Base-by-base conservation (phyloP, 2,888 invertebrate genomes). In the Eristalis intricaria region DNA sequence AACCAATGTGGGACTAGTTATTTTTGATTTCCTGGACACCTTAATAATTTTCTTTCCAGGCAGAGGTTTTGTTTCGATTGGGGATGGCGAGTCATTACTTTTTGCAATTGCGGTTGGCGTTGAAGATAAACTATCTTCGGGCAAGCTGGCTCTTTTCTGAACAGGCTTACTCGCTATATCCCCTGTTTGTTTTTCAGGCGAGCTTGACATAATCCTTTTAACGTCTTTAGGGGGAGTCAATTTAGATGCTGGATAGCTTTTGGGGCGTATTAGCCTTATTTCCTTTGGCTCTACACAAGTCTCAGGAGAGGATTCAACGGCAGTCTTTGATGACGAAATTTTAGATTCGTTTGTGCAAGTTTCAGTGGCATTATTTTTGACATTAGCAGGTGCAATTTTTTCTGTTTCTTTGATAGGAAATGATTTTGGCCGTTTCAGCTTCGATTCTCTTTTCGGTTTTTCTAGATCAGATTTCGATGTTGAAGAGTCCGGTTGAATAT, bases 211-310 rank as follows among this genome's bases (percentile, higher is more conserved):
- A 22, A 79, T 90, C 58, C 91, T 91, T 29, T 91, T 91, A 1
- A 91, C 63, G n/a, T 93, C 93, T 63, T 93, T 93, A 13, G 93
- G 92, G 19, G 92, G 91, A 2, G 91, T 89, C 7, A 93, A 70
- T 81, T 93, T 93, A 22, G 93, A 91, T 77, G 92, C 94, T 10
- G 95, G 95, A 90, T 95, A 95, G 90, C 95, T 95, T 90, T 94
- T 95, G 7, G 95, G 95, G 56, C 95, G 93, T 58, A 92, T 91
- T 60, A 95, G 91, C 10, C 91, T 90, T 74, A 91, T 91, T 56
- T 92, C 92, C 0, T 91, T 90, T 1, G 89, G 65, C 11, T 82
- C 84, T 1, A 69, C 32, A 35, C 70, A 35, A 32, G 32, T 61
- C 22, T 66, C 66, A 29, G 74, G 68, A 10, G 68, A 69, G 3